Base-by-base conservation (phyloP, 2,888 invertebrate species). In the Rhabditoides inermis region DNA sequence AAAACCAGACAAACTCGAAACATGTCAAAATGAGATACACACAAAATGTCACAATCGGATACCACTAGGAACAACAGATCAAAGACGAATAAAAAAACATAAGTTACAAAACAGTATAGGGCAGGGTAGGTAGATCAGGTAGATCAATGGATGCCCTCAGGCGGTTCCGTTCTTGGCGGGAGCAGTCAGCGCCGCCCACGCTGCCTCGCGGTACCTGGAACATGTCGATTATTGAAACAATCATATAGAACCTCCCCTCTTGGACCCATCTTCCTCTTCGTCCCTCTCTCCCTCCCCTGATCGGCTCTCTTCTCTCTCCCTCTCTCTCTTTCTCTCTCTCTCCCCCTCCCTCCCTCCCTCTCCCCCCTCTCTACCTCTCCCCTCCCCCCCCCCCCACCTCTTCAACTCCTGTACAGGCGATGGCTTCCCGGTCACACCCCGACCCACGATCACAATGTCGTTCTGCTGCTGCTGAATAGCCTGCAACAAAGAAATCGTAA, bases 401-500 rank as follows among this genome's bases (percentile, higher is more conserved):
- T 83, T 78, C 10, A 88, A 86, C 47, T 85, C 83, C 39, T 79
- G 78, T 53, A 82, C 82, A 27, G 86, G 84, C 75, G 85, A 84
- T 5, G 56, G 53, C 10, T 78, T 74, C 37, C 76, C 61, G 0
- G 78, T 76, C 63, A 98, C 89, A 0, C 90, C 95, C 64, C 95
- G 82, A 0, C 95, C 95, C 1, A 98, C 92, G 10, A 98, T 91
- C 27, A 88, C 86, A 41, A 95, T 81, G 79, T 98, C 98, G 37
- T 88, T 90, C 23, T 88, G 88, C 61, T 84, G 84, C 45, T 86
- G 83, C 41, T 84, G 77, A 4, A 98, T 83, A 3, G 89, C 88
- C 65, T 83, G 82, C 23, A 20, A 12, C 39, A 39, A 7, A 39
- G 7, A 48, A 49, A 39, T 36, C 18, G 18, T 15, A 35, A 20